Evolutionary conservation across 2,888 invertebrate species (phyloP).

Genomic region (Cephus pulcher): DNA sequence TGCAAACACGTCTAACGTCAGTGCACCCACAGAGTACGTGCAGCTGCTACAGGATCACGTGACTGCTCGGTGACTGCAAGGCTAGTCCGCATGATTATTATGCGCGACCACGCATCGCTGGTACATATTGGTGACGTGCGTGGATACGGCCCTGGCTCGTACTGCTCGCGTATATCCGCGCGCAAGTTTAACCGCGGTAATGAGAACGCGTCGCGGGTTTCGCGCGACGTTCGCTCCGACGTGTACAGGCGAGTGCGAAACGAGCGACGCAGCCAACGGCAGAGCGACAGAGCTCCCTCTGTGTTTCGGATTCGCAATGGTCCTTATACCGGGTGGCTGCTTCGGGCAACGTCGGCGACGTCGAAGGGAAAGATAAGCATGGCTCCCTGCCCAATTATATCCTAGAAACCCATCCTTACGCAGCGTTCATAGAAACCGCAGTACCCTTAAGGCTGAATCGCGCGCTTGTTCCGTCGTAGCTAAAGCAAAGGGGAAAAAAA

Average conservation of each 20-base stretch:
- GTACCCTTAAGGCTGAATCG: neutral
- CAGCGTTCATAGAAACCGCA: neutral
- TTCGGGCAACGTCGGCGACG: neutral
- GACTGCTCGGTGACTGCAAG: neutral
- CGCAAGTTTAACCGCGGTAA: neutral
- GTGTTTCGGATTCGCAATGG: neutral
- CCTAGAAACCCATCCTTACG: neutral
- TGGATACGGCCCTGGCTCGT: neutral
- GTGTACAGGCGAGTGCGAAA: neutral
- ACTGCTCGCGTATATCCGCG: neutral
- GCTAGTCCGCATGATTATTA: neutral
- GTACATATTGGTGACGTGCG: constrained; percentile 3
- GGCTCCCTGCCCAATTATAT: neutral
- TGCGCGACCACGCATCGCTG: neutral
- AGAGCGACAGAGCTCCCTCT: neutral
- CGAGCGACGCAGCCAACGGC: neutral
- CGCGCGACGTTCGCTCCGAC: neutral
- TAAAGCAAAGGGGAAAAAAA: neutral
- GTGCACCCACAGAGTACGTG: neutral
- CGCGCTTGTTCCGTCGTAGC: neutral
- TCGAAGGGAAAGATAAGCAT: no score
- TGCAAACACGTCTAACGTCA: neutral
- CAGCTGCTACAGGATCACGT: neutral
- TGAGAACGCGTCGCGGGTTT: neutral
- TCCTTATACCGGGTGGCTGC: constrained; percentile 13